Evolutionary conservation across 2,113 vertebrate species (phyloP), one percentile per base, ranked within the genome.

Genomic region (Hemicordylus capensis): DNA sequence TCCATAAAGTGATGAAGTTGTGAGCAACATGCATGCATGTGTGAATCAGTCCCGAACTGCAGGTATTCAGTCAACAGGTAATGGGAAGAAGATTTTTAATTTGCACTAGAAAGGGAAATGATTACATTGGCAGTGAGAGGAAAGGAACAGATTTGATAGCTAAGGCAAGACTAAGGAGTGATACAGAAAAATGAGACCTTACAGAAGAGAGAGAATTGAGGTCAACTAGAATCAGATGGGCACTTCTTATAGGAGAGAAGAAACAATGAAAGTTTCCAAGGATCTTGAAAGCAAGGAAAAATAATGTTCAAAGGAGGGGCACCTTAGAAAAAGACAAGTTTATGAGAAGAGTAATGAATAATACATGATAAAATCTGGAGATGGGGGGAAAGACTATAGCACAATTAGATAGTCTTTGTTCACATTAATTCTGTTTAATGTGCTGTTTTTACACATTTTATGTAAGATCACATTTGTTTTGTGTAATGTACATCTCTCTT

Each of bases 151-250:
- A 80, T 37, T 80, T 87, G 84, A 61, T 87, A 81, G 61, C 1
- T 77, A 42, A 26, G 56, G 86, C 75, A 69, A 85, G 26, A 69
- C 39, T 69, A 70, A 78, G 20, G 64, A 69, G 48, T 77, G 83
- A 77, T 74, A 81, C 26, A 15, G 87, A 81, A 90, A 92, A 93
- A 93, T 86, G 76, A 84, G 81, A 78, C 11, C 67, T 59, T 54
- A 81, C 73, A 89, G 3, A 66, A 91, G 79, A 42, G 44, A 91
- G 42, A 81, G 91, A 91, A 85, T 87, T 88, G 87, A 93, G 91
- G 92, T 94, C 92, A 89, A 69, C 63, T 64, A 90, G 58, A 87
- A 93, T 89, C 90, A 93, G 88, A 91, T 93, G 90, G 85, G 72
- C 14, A 17, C 84, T 90, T 85, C 85, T 89, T 93, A 89, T 86